Evolutionary conservation across 1,140 invertebrate genomes (phyloP), one percentile per base, ranked within the genome.

Genomic region (Callitettix versicolor): DNA sequence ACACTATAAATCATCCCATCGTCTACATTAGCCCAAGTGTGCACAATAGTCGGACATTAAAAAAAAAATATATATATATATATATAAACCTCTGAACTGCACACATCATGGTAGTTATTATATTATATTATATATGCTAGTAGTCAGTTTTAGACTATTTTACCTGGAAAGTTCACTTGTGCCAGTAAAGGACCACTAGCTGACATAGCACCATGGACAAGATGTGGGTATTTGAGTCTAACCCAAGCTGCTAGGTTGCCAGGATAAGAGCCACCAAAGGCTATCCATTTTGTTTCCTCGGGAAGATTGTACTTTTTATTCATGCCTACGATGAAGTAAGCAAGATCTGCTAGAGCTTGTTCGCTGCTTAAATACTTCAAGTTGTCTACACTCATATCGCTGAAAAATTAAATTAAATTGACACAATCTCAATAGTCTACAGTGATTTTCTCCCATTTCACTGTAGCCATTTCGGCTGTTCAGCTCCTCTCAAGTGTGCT

Each of bases 251-350:
- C 87, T 40, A 96, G 69, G 2, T 86, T 86, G 43, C 92, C 93
- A 2, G 91, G 84, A 71, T 97, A 97, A 0, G 89, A 94, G 1
- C 93, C 92, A 24, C 94, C 93, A 70, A 96, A 95, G 1, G 82
- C 81, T 56, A 97, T 83, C 87, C 91, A 94, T 73, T 90, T 91
- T n/a, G 79, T 78, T 18, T 73, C 65, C 11, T 66, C 63, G 0
- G 71, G 68, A 36, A 92, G 69, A 24, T 82, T 76, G 55, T 83
- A 79, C 60, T 80, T 68, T 5, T 69, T 56, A 62, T 81, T 85
- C 76, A 86, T 86, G 42, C 69, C 75, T 46, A 68, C 62, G 24
- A 92, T 86, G 64, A 95, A 95, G 53, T 78, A 74, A 0, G 90
- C 89, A 44, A 94, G 71, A 72, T 95, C 92, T 12, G 85, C 88